These are phyloP conservation scores for Limonius californicus DNA, from an alignment of 1,140 invertebrate species.

Conservation along the genomic window DNA sequence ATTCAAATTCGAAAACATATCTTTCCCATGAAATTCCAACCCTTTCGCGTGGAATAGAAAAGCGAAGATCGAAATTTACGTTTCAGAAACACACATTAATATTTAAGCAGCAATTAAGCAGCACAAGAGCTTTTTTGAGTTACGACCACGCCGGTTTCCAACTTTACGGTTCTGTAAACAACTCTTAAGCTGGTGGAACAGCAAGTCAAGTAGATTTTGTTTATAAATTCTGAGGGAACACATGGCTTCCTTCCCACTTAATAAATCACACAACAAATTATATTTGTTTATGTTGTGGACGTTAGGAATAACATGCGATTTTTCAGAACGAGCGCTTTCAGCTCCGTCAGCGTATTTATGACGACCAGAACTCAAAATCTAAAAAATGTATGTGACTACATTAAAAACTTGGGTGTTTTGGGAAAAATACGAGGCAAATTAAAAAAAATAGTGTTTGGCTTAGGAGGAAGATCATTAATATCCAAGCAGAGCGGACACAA, in stretches of 20 bases:
- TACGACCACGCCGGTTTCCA: not conserved
- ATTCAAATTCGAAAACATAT: too few relatives aligned
- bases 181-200: not conserved
- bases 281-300: constrained; percentile 4
- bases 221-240: constrained; percentile 2
- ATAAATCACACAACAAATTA: constrained; percentile 15
- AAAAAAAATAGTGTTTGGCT: too few relatives aligned
- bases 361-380: too few relatives aligned
- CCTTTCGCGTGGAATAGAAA: too few relatives aligned
- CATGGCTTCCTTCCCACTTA: constrained; percentile 10
- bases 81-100: too few relatives aligned
- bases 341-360: too few relatives aligned
- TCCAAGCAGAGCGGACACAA: not conserved
- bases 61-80: too few relatives aligned
- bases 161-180: constrained; percentile 8
- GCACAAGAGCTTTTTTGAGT: not conserved
- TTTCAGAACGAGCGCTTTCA: too few relatives aligned
- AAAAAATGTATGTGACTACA: too few relatives aligned
- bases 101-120: not conserved
- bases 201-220: not conserved
- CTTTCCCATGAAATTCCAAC: too few relatives aligned
- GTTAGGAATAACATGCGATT: constrained; percentile 8
- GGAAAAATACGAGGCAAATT: too few relatives aligned
- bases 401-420: too few relatives aligned
- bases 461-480: not conserved